Conservation (phyloP, 2,888 invertebrate species). For the Tupiocoris notatus region DNA sequence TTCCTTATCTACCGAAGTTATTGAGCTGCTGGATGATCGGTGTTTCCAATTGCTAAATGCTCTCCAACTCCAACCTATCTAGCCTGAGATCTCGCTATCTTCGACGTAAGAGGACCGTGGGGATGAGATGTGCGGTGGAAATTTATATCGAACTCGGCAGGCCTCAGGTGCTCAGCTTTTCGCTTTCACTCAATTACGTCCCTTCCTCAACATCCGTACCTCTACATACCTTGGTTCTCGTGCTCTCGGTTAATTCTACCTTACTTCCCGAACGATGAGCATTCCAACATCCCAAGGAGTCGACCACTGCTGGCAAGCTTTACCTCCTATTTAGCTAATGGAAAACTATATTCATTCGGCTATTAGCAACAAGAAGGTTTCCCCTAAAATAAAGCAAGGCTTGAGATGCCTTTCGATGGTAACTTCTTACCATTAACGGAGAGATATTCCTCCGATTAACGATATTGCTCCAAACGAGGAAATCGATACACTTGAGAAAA, state of each 20-base stretch:
- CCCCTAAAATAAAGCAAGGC: not conserved
- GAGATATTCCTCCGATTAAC: not conserved
- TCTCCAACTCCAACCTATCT: not conserved
- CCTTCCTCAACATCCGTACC: not conserved
- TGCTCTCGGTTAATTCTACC: not conserved
- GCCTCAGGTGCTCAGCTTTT: not conserved
- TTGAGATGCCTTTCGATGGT: not conserved
- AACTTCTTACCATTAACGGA: not conserved
- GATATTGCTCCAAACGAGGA: not conserved
- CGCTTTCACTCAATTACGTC: not conserved
- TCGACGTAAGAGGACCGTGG: not conserved
- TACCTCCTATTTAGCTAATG: slow-evolving; percentile 16
- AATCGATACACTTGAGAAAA: not conserved
- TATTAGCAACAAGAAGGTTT: not conserved
- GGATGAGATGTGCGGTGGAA: too few species aligned
- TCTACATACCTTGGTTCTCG: not conserved
- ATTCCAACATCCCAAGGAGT: not conserved
- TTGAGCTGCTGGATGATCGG: too few species aligned
- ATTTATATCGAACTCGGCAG: not conserved
- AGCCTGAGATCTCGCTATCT: not conserved
- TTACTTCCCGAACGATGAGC: not conserved
- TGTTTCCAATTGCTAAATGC: not conserved
- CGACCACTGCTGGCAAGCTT: not conserved
- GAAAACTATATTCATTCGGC: slow-evolving; percentile 12
- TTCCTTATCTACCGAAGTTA: too few species aligned